Evolutionary conservation across 1,140 invertebrate species (phyloP), one percentile per base, ranked within the genome.

Genomic region (Drosophila tsacasi): DNA sequence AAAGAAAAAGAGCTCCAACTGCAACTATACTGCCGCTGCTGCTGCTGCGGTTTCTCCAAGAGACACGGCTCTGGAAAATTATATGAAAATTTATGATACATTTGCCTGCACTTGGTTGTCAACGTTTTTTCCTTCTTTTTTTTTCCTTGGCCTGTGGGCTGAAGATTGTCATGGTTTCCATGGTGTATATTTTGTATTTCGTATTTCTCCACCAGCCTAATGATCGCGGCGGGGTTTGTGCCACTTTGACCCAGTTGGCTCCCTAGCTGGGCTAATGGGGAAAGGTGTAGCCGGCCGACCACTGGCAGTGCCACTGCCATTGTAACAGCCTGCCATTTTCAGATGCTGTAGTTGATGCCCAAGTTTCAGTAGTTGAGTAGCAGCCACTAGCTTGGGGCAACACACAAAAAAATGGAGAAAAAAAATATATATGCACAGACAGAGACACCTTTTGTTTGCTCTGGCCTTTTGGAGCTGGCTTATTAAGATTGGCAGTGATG

Each of bases 31-130:
- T 55, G 52, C 50, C 23, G 44, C 23, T 68, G 74, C 68, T 74
- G 44, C 23, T 68, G 74, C 68, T 74, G 79, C 67, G 80, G 62
- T 81, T 81, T 67, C 68, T 72, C 63, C 58, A 37, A 59, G 69
- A 79, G 84, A 85, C 83, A 76, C 81, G 80, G 82, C 80, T 87
- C 80, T 87, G 76, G 78, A 87, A 86, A 87, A 83, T 87, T 87
- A 87, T 87, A 87, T 87, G 84, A 87, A 87, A 89, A 87, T 87
- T 87, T 87, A 87, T 87, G 83, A 87, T 87, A 87, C 83, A 87
- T 87, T 87, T 87, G 83, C 83, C 81, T 87, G 83, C 83, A 87
- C 83, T 87, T 89, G 83, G 84, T 87, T 87, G 83, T 87, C 83
- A 86, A 87, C 83, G 52, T 76, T 81, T 65, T 52, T 52, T 13